Evolutionary conservation across 2,888 invertebrate species (phyloP).

Genomic region (Ennomos fuscantarius): DNA sequence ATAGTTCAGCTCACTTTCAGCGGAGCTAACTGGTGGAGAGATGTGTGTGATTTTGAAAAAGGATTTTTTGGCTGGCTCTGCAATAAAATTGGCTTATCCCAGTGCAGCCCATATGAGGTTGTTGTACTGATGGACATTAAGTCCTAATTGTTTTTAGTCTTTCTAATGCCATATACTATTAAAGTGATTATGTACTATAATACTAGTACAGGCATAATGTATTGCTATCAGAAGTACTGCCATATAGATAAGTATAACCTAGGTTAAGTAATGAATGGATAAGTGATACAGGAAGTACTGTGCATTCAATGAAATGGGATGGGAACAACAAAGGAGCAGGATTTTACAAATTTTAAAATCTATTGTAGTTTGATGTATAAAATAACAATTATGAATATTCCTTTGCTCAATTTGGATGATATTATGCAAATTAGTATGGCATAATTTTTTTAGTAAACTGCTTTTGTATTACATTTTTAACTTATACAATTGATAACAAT

Average conservation of each 20-base stretch:
- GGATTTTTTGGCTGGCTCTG: slow-evolving; percentile 93
- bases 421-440: slow-evolving; percentile 12
- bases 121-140: slow-evolving; percentile 87
- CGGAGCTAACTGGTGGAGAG: slow-evolving; percentile 88
- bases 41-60: slow-evolving; percentile 90
- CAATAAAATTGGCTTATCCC: slow-evolving; percentile 86
- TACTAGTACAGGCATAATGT: too few species aligned
- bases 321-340: slow-evolving; percentile 48
- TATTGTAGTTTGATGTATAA: slow-evolving; percentile 11
- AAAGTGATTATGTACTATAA: too few species aligned
- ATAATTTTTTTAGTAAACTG: slow-evolving; percentile 49
- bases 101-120: slow-evolving; percentile 91
- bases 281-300: slow-evolving; percentile 44
- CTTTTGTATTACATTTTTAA: slow-evolving; percentile 28
- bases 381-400: slow-evolving; percentile 24
- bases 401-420: slow-evolving; percentile 56
- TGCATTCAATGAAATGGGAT: slow-evolving; percentile 43
- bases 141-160: slow-evolving; percentile 41
- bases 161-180: too few species aligned
- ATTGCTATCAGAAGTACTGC: slow-evolving; percentile 19
- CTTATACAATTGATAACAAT: slow-evolving; percentile 37
- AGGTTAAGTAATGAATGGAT: slow-evolving; percentile 16
- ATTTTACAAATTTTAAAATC: slow-evolving; percentile 39
- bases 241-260: slow-evolving; percentile 19
- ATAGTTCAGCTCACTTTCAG: slow-evolving; percentile 89